Evolutionary conservation across 2,888 invertebrate species (phyloP).

Genomic region (Siphlonurus alternatus): DNA sequence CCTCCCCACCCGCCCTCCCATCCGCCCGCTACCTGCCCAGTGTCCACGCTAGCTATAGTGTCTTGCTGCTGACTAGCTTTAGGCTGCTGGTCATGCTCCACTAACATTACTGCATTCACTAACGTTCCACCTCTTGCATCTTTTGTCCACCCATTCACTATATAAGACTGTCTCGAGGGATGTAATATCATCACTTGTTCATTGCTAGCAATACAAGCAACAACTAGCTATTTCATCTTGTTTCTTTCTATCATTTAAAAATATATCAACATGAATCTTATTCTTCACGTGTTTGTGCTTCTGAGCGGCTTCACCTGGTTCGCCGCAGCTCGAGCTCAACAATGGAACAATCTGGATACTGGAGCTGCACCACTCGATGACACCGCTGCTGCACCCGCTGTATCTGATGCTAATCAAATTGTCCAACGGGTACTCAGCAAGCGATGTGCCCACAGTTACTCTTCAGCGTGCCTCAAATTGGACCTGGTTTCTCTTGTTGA

Average conservation of each 20-base stretch:
- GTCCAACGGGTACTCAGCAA: constrained; percentile 10
- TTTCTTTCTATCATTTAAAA: background rate
- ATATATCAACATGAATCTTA: background rate
- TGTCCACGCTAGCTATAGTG: background rate
- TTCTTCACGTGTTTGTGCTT: background rate
- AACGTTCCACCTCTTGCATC: constrained; percentile 2
- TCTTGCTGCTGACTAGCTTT: background rate
- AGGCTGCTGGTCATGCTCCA: constrained; percentile 11
- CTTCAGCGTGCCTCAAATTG: constrained; percentile 59
- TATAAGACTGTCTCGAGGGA: background rate
- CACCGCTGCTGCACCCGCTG: background rate
- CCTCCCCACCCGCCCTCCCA: background rate
- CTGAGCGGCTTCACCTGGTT: background rate
- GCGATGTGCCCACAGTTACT: constrained; percentile 38
- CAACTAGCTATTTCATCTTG: background rate
- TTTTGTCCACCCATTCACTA: background rate
- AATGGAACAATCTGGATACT: background rate
- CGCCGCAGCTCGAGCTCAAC: background rate
- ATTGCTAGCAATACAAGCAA: background rate
- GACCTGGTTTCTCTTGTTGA: constrained; percentile 62
- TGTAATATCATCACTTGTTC: background rate
- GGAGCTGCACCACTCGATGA: background rate
- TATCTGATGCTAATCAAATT: background rate
- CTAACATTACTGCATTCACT: constrained; percentile 7
- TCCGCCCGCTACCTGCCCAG: background rate